Evolutionary conservation across 2,113 vertebrate species (phyloP).

Genomic region (Scatophagus argus): DNA sequence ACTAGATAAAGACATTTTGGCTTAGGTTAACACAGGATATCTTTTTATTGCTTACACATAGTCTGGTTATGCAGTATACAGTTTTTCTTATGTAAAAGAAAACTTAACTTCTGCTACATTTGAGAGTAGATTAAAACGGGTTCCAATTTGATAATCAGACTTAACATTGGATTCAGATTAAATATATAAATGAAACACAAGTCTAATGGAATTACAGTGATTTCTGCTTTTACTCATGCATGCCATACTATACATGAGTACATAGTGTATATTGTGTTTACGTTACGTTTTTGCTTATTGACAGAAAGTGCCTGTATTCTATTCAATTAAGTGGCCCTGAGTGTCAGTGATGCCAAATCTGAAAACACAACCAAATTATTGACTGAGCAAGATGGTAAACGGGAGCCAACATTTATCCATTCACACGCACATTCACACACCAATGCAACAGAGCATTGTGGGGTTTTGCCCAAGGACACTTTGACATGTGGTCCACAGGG

Average conservation of each 20-base stretch:
- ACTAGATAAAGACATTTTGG: neutral
- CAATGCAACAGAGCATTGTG: too few relatives aligned
- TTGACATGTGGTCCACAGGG: too few relatives aligned
- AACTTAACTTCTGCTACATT: too few relatives aligned
- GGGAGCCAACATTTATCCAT: too few relatives aligned
- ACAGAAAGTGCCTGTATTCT: neutral
- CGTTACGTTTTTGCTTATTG: neutral
- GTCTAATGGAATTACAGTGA: neutral
- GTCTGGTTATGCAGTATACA: neutral
- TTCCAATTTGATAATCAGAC: too few relatives aligned
- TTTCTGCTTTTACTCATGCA: neutral
- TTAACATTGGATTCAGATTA: neutral
- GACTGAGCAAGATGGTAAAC: neutral
- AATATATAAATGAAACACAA: too few relatives aligned
- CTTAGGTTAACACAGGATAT: neutral
- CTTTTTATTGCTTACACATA: neutral
- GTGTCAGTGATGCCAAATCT: neutral
- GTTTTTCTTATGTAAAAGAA: neutral
- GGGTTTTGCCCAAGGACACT: too few relatives aligned
- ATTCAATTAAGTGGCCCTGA: neutral
- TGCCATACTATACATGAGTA: too few relatives aligned
- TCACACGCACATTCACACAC: too few relatives aligned
- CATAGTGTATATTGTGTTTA: neutral
- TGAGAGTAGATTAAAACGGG: too few relatives aligned
- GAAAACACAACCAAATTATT: constrained; percentile 8